Evolutionary conservation across 2,888 invertebrate species (phyloP).

Genomic region (Macaria notata): DNA sequence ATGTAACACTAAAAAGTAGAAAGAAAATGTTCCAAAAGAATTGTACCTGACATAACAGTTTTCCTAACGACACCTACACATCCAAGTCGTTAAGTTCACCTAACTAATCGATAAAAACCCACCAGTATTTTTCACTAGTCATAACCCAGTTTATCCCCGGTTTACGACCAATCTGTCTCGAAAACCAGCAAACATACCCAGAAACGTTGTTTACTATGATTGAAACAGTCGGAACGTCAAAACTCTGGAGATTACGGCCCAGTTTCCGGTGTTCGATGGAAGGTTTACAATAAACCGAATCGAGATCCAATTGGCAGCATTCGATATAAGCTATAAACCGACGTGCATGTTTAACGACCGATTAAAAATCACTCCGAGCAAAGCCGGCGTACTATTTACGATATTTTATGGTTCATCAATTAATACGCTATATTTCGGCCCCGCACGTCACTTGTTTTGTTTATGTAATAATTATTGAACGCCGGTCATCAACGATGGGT

Average conservation of each 20-base stretch:
- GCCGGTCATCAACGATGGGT: slow-evolving; percentile 25
- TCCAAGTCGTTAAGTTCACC: not conserved
- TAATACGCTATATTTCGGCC: slow-evolving; percentile 43
- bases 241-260: slow-evolving; percentile 21
- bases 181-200: slow-evolving; percentile 19
- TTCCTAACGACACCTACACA: no score
- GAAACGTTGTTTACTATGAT: slow-evolving; percentile 25
- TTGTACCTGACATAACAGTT: no score
- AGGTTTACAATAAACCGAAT: slow-evolving; percentile 32
- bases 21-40: no score
- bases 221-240: slow-evolving; percentile 20
- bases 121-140: slow-evolving; percentile 15
- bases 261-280: slow-evolving; percentile 27
- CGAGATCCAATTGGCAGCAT: slow-evolving; percentile 34
- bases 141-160: slow-evolving; percentile 13
- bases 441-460: slow-evolving; percentile 23
- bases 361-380: slow-evolving; percentile 54
- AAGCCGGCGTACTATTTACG: slow-evolving; percentile 43
- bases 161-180: slow-evolving; percentile 22
- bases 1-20: no score
- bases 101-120: slow-evolving; percentile 15
- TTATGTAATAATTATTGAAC: slow-evolving; percentile 33
- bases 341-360: slow-evolving; percentile 48
- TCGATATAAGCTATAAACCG: slow-evolving; percentile 41
- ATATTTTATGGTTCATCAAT: slow-evolving; percentile 53